phyloP scores from a whole-genome alignment of 2,797 vertebrate genomes.

The Oreochromis mossambicus region DNA sequence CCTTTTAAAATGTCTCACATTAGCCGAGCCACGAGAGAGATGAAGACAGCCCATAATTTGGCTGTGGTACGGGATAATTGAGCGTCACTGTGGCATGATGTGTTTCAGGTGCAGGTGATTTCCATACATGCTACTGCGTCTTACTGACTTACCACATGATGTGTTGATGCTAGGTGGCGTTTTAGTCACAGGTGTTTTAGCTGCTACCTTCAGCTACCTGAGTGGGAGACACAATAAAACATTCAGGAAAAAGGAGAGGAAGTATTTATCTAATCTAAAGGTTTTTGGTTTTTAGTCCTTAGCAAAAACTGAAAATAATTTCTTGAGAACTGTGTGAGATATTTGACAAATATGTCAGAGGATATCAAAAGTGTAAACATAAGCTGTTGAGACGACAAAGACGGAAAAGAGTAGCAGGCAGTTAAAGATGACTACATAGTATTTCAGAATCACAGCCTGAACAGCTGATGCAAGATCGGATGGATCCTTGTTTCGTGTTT shows the following conservation, averaged over 20 bases:
- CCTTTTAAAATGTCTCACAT: neutral
- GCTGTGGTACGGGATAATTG: neutral
- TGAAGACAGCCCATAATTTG: neutral
- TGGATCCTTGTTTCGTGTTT: neutral
- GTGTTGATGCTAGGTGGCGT: neutral
- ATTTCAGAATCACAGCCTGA: neutral
- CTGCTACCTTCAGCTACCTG: neutral
- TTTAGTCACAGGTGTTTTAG: neutral
- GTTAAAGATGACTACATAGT: accelerated
- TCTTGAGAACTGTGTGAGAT: neutral
- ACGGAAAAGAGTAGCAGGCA: neutral
- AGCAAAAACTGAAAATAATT: neutral
- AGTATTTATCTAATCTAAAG: neutral
- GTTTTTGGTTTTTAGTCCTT: neutral
- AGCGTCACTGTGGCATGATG: neutral
- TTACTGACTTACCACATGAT: neutral
- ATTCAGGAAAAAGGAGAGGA: neutral
- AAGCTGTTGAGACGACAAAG: neutral
- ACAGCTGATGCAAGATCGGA: neutral
- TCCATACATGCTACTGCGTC: neutral
- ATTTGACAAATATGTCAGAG: neutral
- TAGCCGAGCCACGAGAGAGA: neutral
- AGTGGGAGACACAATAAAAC: neutral
- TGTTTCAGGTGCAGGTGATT: neutral
- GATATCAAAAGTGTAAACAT: neutral